Evolutionary conservation across 2,113 vertebrate species (phyloP).

Genomic region (Chamaea fasciata): DNA sequence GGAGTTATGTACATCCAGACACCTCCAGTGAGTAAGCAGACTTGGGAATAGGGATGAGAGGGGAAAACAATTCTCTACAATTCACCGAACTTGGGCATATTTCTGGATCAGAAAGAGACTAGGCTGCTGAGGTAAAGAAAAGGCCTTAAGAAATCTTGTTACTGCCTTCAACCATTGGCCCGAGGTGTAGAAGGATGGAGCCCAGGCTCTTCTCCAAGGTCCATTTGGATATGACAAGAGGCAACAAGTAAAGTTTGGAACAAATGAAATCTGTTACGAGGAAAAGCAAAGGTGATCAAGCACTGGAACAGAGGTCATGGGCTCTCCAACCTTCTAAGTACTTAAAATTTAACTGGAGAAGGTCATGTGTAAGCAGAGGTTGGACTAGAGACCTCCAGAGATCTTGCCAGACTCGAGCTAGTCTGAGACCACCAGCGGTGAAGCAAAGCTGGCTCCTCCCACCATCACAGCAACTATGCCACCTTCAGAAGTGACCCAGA

Average conservation of each 20-base stretch:
- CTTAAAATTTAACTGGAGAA: background rate
- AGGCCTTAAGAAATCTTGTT: background rate
- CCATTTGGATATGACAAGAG: background rate
- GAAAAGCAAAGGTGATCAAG: background rate
- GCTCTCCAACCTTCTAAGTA: background rate
- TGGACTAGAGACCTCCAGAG: background rate
- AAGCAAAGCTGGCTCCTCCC: background rate
- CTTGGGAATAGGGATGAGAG: background rate
- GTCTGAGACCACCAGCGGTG: background rate
- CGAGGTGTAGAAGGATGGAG: fast-evolving
- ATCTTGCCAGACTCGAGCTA: background rate
- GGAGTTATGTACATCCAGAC: background rate
- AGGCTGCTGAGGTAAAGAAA: background rate
- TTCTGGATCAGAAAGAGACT: background rate
- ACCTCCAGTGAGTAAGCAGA: background rate
- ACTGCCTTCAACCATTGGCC: background rate
- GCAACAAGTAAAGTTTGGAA: background rate
- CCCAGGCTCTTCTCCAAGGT: background rate
- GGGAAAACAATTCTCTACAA: background rate
- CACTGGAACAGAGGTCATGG: background rate
- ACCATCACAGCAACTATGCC: background rate
- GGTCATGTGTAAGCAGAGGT: background rate
- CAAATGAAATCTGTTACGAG: background rate
- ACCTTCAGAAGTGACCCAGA: background rate
- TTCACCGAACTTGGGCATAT: background rate